Evolutionary conservation across 2,888 invertebrate genomes (phyloP).

Genomic region (Scaptomyza cyrtandrae): DNA sequence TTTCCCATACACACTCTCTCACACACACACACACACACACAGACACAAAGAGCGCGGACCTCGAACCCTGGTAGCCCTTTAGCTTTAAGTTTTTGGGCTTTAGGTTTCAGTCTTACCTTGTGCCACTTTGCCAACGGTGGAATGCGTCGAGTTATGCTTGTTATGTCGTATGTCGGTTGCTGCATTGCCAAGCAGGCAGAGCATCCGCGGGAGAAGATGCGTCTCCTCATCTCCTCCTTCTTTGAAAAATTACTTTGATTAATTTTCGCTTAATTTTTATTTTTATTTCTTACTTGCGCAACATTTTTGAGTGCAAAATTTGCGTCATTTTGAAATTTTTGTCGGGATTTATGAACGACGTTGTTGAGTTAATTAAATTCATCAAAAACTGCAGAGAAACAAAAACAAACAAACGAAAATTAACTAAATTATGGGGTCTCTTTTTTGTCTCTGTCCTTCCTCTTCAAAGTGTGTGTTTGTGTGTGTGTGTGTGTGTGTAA

Average conservation of each 20-base stretch:
- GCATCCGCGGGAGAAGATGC: constrained; percentile 4
- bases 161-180: constrained; percentile 61
- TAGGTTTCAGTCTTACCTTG: constrained; percentile 58
- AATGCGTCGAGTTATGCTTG: constrained; percentile 74
- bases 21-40: neutral
- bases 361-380: constrained; percentile 73
- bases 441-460: constrained; percentile 4
- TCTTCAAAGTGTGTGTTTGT: constrained; percentile 5
- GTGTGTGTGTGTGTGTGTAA: constrained; percentile 32
- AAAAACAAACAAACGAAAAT: constrained; percentile 51
- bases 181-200: constrained; percentile 4
- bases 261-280: constrained; percentile 80
- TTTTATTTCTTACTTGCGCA: constrained; percentile 75
- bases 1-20: constrained; percentile 71
- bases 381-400: constrained; percentile 23
- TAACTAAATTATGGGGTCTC: constrained; percentile 69
- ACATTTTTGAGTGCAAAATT: constrained; percentile 67
- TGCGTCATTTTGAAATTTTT: constrained; percentile 74
- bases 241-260: constrained; percentile 71
- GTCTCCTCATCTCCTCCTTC: neutral
- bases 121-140: constrained; percentile 73
- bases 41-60: constrained; percentile 13
- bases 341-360: constrained; percentile 70
- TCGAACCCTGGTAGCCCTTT: constrained; percentile 35
- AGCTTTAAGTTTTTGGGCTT: constrained; percentile 18